Evolutionary conservation across 1,140 invertebrate genomes (phyloP).

Genomic region (Marisa cornuarietis): DNA sequence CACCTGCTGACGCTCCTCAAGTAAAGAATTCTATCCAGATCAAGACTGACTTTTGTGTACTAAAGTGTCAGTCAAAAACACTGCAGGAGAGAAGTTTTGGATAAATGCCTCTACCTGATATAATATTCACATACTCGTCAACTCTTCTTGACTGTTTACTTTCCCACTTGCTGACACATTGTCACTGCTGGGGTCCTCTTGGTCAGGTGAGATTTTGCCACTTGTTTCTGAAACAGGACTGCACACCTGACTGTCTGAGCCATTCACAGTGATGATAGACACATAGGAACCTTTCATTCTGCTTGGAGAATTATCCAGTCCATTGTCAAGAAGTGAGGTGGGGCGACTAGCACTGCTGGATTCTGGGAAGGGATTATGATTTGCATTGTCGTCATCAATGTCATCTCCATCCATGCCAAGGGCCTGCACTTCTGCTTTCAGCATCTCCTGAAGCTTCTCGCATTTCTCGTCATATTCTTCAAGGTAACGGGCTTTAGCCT

Average conservation of each 20-base stretch:
- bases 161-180: conserved; percentile 6
- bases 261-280: conserved; percentile 26
- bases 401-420: conserved; percentile 18
- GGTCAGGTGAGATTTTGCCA: neutral
- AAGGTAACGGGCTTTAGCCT: conserved; percentile 15
- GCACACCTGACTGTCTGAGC: conserved; percentile 17
- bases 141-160: conserved; percentile 33
- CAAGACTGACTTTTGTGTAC: too few relatives aligned
- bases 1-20: too few relatives aligned
- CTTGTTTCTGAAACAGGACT: neutral
- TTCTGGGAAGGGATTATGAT: neutral
- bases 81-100: too few relatives aligned
- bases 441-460: conserved; percentile 16
- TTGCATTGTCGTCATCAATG: conserved; percentile 7
- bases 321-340: conserved; percentile 1
- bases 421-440: conserved; percentile 11
- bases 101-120: too few relatives aligned
- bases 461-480: conserved; percentile 24
- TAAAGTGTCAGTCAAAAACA: too few relatives aligned
- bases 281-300: conserved; percentile 11
- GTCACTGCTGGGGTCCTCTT: neutral
- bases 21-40: too few relatives aligned
- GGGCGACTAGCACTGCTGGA: neutral
- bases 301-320: neutral
- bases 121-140: conserved; percentile 29